Evolutionary conservation across 2,888 invertebrate genomes (phyloP).

Genomic region (Diogma glabrata): DNA sequence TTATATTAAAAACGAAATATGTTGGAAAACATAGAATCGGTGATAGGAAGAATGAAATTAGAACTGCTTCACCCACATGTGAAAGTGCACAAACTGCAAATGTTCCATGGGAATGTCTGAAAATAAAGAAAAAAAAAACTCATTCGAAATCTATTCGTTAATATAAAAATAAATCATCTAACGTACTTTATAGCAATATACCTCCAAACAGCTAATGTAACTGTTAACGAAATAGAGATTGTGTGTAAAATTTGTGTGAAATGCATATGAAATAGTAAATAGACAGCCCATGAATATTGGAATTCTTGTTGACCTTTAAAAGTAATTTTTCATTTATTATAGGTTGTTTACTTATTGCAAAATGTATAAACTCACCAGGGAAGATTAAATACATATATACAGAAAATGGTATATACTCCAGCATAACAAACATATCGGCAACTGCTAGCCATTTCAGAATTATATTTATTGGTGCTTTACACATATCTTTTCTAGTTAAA

Average conservation of each 20-base stretch:
- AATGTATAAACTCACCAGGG: slow-evolving; percentile 59
- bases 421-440: slow-evolving; percentile 43
- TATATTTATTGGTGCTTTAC: slow-evolving; percentile 72
- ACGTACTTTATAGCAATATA: slow-evolving; percentile 74
- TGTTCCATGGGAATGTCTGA: slow-evolving; percentile 67
- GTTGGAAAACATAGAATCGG: slow-evolving; percentile 74
- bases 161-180: neutral
- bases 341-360: slow-evolving; percentile 69
- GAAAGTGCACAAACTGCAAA: slow-evolving; percentile 63
- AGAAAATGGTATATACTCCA: slow-evolving; percentile 65
- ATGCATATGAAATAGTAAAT: slow-evolving; percentile 77
- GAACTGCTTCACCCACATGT: slow-evolving; percentile 64
- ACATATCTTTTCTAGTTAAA: slow-evolving; percentile 68
- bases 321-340: slow-evolving; percentile 48
- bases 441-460: slow-evolving; percentile 75
- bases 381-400: slow-evolving; percentile 54
- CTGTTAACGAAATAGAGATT: slow-evolving; percentile 85
- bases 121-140: neutral
- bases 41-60: slow-evolving; percentile 63
- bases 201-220: slow-evolving; percentile 84
- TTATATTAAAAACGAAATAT: slow-evolving; percentile 57
- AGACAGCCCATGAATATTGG: slow-evolving; percentile 70
- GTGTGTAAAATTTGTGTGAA: slow-evolving; percentile 82
- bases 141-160: neutral
- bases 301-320: slow-evolving; percentile 81